These are phyloP conservation scores for Bradypodion ventrale DNA, from an alignment of 2,797 vertebrate genomes.

Conservation along the genomic window DNA sequence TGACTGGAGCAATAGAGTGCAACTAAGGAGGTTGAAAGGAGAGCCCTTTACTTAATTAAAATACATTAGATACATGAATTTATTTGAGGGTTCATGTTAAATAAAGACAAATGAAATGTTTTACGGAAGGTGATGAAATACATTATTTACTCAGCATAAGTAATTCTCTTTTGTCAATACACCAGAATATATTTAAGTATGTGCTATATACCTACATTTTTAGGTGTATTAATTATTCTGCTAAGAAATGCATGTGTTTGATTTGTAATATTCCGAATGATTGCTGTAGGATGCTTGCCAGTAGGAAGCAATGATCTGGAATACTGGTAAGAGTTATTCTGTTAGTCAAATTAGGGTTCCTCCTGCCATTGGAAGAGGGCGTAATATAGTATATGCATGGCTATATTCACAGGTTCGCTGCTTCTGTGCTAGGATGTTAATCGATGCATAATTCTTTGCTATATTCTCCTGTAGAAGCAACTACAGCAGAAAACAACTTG, in stretches of 20 bases:
- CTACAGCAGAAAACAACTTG: background rate
- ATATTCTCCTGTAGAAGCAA: background rate
- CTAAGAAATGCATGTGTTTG: slow-evolving; percentile 25
- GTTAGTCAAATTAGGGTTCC: slow-evolving; percentile 30
- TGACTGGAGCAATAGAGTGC: slow-evolving; percentile 62
- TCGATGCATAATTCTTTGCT: background rate
- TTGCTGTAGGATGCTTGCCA: slow-evolving; percentile 25
- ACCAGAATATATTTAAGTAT: slow-evolving; percentile 35
- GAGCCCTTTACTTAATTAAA: slow-evolving; percentile 70
- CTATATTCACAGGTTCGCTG: background rate
- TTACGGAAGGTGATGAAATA: slow-evolving; percentile 54
- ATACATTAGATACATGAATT: slow-evolving; percentile 63
- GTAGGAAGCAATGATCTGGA: slow-evolving; percentile 13
- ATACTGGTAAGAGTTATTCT: slow-evolving; percentile 15
- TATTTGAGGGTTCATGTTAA: slow-evolving; percentile 65
- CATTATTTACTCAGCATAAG: slow-evolving; percentile 60
- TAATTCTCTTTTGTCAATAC: slow-evolving; percentile 57
- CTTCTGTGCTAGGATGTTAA: background rate
- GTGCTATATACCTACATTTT: slow-evolving; percentile 15
- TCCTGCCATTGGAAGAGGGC: background rate
- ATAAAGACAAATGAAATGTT: slow-evolving; percentile 69
- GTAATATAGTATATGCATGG: background rate
- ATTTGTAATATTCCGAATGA: slow-evolving; percentile 40
- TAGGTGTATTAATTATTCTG: slow-evolving; percentile 32
- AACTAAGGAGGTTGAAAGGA: slow-evolving; percentile 59